phyloP scores from a whole-genome alignment of 2,888 invertebrate genomes.

The Tenthredo mesomela region DNA sequence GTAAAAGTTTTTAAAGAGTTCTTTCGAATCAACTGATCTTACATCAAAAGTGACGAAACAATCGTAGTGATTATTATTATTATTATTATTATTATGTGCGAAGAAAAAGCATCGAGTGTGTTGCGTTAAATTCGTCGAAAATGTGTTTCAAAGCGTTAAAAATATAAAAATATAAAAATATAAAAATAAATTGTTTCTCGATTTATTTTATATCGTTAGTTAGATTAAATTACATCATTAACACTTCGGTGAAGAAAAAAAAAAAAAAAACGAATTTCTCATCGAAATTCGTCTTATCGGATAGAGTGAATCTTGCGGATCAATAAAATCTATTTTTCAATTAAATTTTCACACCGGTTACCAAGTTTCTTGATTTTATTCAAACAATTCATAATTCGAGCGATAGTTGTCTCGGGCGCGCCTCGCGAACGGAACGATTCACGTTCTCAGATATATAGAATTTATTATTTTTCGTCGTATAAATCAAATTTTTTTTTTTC shows the following conservation, averaged over 20 bases:
- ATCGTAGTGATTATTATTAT: not conserved
- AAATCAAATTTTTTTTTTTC: too few relatives aligned
- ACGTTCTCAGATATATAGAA: not conserved
- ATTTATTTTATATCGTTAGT: not conserved
- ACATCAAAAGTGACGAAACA: not conserved
- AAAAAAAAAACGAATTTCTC: not conserved
- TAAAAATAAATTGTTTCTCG: not conserved
- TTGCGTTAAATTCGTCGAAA: not conserved
- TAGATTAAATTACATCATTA: not conserved
- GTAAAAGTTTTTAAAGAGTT: not conserved
- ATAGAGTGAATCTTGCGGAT: not conserved
- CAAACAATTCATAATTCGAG: slow-evolving; percentile 48
- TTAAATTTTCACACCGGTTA: not conserved
- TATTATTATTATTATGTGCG: slow-evolving; percentile 12
- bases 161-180: not conserved
- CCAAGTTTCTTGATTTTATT: slow-evolving; percentile 34
- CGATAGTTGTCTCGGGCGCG: not conserved
- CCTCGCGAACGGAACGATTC: not conserved
- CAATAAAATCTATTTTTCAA: slow-evolving; percentile 44
- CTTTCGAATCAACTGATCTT: not conserved
- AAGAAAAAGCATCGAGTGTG: not conserved
- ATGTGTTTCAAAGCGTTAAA: not conserved
- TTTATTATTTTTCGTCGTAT: slow-evolving; percentile 12
- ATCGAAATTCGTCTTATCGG: not conserved
- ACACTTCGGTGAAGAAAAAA: not conserved